phyloP scores from a whole-genome alignment of 2,797 vertebrate species.

The Kryptopterus vitreolus region DNA sequence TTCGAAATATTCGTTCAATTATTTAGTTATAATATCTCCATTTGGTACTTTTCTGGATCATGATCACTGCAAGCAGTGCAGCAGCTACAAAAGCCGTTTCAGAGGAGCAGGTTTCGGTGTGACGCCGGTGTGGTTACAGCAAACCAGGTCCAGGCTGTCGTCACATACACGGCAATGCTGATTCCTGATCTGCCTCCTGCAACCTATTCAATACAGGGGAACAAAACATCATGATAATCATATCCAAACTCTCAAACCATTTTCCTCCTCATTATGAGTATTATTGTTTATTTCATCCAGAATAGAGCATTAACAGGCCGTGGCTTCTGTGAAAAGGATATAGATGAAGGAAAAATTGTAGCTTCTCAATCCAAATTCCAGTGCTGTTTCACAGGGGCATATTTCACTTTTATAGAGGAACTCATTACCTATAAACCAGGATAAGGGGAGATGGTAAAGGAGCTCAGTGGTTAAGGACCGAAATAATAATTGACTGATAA shows the following conservation, averaged over 20 bases:
- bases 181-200: background rate
- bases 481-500: too few species aligned
- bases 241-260: background rate
- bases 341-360: background rate
- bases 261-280: background rate
- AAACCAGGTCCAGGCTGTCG: background rate
- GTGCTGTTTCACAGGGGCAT: background rate
- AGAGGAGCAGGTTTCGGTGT: background rate
- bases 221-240: background rate
- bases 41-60: background rate
- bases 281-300: background rate
- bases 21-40: background rate
- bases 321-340: background rate
- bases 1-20: background rate
- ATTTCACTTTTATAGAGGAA: background rate
- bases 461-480: too few species aligned
- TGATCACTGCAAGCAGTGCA: background rate
- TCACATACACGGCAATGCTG: background rate
- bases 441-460: too few species aligned
- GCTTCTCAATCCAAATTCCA: too few species aligned
- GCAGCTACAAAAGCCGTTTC: background rate
- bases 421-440: background rate
- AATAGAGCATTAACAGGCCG: background rate
- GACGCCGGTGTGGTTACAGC: background rate
- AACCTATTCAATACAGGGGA: background rate